Evolutionary conservation across 2,113 vertebrate species (phyloP).

Genomic region (Caranx ignobilis): DNA sequence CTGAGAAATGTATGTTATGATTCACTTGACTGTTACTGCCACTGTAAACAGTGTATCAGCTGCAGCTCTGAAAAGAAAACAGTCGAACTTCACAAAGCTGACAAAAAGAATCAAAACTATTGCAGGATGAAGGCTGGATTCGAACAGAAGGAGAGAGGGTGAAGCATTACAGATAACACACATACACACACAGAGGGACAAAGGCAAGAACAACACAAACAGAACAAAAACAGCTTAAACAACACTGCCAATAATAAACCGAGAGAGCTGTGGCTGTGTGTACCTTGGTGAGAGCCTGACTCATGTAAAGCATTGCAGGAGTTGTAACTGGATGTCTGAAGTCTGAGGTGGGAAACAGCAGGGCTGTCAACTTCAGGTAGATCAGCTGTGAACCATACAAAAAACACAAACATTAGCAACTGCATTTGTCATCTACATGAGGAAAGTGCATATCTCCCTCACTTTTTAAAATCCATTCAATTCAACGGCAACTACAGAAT

Average conservation of each 20-base stretch:
- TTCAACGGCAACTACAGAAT: no score
- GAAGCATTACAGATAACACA: not conserved
- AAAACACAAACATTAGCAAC: not conserved
- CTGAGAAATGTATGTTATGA: not conserved
- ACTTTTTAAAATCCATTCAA: no score
- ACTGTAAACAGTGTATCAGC: not conserved
- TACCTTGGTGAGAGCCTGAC: constrained; percentile 94
- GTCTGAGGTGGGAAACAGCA: constrained; percentile 95
- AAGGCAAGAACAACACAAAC: not conserved
- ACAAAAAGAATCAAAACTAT: not conserved
- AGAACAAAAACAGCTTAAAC: not conserved
- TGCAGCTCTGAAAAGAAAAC: not conserved
- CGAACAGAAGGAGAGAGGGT: constrained; percentile 11
- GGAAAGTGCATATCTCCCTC: no score
- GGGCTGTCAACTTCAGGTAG: constrained; percentile 89
- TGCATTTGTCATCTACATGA: not conserved
- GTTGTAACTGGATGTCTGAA: constrained; percentile 94
- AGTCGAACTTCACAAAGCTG: not conserved
- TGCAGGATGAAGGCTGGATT: not conserved
- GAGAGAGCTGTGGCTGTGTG: not conserved
- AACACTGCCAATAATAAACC: constrained; percentile 1
- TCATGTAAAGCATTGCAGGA: constrained; percentile 91
- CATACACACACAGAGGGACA: constrained; percentile 1
- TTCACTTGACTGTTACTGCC: not conserved
- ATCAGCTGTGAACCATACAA: constrained; percentile 83